A percentile compares a stretch with the other conserved stretches of the same genome.
Conservation (phyloP, 2,888 invertebrate species). For the Torymus auratus region DNA sequence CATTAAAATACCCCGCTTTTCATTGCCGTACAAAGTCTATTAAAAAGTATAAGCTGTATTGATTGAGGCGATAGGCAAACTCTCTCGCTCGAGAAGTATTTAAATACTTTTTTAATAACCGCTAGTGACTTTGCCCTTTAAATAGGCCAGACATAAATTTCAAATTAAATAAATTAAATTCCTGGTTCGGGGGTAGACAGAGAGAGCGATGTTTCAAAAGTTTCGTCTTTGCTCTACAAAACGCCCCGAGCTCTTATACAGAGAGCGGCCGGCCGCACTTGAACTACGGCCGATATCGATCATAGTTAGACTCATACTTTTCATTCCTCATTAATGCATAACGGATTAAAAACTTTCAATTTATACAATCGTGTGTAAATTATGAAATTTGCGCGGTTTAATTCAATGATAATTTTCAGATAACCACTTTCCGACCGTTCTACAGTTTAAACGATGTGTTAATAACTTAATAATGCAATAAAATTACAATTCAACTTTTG, state of each 20-base stretch:
- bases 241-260: conserved; percentile 44
- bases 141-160: conserved; percentile 51
- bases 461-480: no score
- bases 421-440: no score
- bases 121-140: conserved; percentile 32
- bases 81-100: conserved; percentile 34
- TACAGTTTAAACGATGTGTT: no score
- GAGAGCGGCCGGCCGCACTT: not conserved
- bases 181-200: conserved; percentile 14
- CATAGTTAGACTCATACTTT: conserved; percentile 48
- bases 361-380: conserved; percentile 10
- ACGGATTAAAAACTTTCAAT: conserved; percentile 24
- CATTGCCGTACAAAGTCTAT: conserved; percentile 5
- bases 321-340: conserved; percentile 37
- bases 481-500: no score
- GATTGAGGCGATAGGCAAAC: conserved; percentile 30
- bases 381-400: no score
- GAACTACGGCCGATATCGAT: conserved; percentile 47
- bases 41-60: conserved; percentile 27
- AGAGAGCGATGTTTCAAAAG: conserved; percentile 49
- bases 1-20: conserved; percentile 17
- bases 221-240: conserved; percentile 54
- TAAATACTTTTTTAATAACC: conserved; percentile 56
- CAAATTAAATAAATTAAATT: conserved; percentile 59
- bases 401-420: no score